Evolutionary conservation across 2,797 vertebrate genomes (phyloP).

Genomic region (Sandelia bainsii): DNA sequence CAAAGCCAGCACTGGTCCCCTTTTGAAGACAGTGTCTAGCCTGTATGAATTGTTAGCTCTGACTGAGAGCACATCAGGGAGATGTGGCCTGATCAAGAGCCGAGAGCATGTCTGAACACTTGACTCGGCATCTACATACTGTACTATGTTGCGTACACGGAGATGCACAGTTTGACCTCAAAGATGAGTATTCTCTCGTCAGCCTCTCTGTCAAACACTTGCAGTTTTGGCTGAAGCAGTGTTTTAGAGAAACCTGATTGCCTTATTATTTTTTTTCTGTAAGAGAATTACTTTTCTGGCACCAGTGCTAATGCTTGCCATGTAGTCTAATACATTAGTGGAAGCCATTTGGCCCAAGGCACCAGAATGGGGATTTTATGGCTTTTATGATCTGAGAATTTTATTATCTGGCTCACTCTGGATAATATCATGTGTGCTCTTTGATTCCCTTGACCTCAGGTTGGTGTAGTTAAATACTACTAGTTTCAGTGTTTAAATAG

Average conservation of each 20-base stretch:
- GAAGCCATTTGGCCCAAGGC: slow-evolving; percentile 71
- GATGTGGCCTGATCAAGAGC: slow-evolving; percentile 57
- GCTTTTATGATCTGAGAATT: slow-evolving; percentile 80
- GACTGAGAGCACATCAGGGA: slow-evolving; percentile 61
- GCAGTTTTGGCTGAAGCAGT: slow-evolving; percentile 35
- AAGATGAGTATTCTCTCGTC: slow-evolving; percentile 17
- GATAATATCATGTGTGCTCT: slow-evolving; percentile 71
- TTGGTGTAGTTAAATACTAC: slow-evolving; percentile 64
- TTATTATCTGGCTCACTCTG: slow-evolving; percentile 77
- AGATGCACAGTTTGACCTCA: slow-evolving; percentile 47
- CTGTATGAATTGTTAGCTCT: slow-evolving; percentile 67
- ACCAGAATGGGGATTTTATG: slow-evolving; percentile 71
- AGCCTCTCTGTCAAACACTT: slow-evolving; percentile 38
- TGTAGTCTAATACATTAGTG: slow-evolving; percentile 75
- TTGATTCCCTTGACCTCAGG: slow-evolving; percentile 73
- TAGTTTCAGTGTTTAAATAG: slow-evolving; percentile 62
- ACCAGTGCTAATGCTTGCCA: slow-evolving; percentile 61
- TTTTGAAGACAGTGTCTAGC: slow-evolving; percentile 69
- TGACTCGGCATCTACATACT: slow-evolving; percentile 32
- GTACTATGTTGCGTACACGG: slow-evolving; percentile 17
- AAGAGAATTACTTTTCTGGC: slow-evolving; percentile 67
- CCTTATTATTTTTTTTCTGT: slow-evolving; percentile 63
- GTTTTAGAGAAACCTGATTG: slow-evolving; percentile 44
- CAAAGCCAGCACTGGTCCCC: slow-evolving; percentile 69
- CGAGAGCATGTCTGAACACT: slow-evolving; percentile 58